These are phyloP conservation scores for Helogale parvula DNA, from an alignment of 2,113 vertebrate genomes.

Conservation along the genomic window DNA sequence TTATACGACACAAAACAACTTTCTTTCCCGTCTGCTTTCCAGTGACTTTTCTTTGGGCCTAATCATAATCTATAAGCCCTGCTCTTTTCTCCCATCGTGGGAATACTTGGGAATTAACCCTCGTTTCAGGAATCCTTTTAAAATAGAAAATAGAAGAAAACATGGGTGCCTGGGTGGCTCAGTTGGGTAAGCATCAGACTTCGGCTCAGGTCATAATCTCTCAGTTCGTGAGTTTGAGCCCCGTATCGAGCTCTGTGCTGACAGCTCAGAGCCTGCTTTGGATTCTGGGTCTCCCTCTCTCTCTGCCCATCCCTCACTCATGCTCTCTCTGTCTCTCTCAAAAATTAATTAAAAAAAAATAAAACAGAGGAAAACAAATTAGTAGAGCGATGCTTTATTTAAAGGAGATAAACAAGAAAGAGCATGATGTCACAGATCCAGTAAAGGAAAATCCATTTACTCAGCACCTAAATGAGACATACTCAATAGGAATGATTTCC, in stretches of 20 bases:
- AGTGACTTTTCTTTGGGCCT: constrained; percentile 24
- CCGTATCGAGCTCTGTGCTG: too few relatives aligned
- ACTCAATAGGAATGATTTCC: not conserved
- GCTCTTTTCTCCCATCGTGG: not conserved
- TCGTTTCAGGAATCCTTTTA: not conserved
- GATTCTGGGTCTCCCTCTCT: too few relatives aligned
- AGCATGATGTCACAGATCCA: constrained; percentile 31
- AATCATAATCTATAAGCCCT: not conserved
- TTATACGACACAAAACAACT: not conserved
- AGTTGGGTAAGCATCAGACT: too few relatives aligned
- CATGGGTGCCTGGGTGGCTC: too few relatives aligned
- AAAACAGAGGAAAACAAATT: not conserved
- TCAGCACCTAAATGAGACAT: constrained; percentile 4
- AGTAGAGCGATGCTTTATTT: not conserved
- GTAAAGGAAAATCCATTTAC: constrained; percentile 33
- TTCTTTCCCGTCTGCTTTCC: not conserved
- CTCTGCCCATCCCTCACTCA: too few relatives aligned
- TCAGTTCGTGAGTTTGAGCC: too few relatives aligned
- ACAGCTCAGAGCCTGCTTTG: too few relatives aligned
- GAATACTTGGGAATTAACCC: not conserved
- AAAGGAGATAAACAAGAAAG: constrained; percentile 27
- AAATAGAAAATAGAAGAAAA: not conserved
- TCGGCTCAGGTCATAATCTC: too few relatives aligned
- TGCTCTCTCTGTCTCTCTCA: too few relatives aligned
- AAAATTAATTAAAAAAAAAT: not conserved